Percentiles rank a stretch among this genome's conserved stretches.
Conservation (phyloP, 2,113 vertebrate genomes). For the Mesoclemmys tuberculata region DNA sequence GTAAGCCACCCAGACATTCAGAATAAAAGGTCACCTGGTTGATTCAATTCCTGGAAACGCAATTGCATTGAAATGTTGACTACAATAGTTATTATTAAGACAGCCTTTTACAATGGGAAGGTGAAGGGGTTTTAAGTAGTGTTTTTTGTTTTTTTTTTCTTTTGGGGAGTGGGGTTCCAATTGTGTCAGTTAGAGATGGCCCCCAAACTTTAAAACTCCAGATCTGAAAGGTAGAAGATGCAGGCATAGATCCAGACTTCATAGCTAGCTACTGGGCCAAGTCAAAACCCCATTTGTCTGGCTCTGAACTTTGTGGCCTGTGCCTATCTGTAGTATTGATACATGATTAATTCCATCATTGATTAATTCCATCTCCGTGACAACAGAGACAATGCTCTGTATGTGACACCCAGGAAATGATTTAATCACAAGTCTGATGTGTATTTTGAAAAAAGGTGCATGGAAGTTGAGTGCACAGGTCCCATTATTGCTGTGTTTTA, state of each 20-base stretch:
- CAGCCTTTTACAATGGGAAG: not conserved
- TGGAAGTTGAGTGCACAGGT: rapidly evolving
- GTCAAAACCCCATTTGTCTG: not conserved
- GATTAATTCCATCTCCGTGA: not conserved
- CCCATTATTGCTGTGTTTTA: not conserved
- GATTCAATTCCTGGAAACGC: conserved; percentile 27
- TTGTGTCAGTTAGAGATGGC: not conserved
- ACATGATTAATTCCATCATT: rapidly evolving
- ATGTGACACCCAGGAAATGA: not conserved
- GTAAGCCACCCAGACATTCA: not conserved
- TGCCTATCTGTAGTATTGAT: not conserved
- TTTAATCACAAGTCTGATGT: not conserved
- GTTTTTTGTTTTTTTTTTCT: not conserved
- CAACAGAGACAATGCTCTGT: not conserved
- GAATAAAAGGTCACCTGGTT: not conserved
- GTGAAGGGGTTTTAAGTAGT: not conserved
- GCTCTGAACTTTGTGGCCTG: rapidly evolving
- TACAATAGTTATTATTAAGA: not conserved
- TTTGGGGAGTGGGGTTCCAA: too few relatives aligned
- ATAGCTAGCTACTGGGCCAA: not conserved
- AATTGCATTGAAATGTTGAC: conserved; percentile 32
- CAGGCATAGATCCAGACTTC: rapidly evolving
- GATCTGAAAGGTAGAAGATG: not conserved
- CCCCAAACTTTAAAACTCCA: not conserved
- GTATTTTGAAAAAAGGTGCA: not conserved